These are phyloP conservation scores for Spea bombifrons DNA, from an alignment of 2,113 vertebrate genomes.

Conservation along the genomic window DNA sequence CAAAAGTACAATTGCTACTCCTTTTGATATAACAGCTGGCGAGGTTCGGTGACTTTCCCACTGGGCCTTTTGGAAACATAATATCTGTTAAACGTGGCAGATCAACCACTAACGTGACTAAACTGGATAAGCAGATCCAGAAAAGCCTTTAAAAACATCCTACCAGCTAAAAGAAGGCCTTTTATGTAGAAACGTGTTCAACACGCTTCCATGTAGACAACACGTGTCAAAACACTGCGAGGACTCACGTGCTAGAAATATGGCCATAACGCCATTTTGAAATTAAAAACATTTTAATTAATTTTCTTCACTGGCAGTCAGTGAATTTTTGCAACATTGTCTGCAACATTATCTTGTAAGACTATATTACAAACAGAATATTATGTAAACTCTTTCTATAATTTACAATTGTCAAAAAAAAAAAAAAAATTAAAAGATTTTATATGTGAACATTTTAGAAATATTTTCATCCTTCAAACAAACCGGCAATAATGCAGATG, in stretches of 20 bases:
- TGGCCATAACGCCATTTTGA: constrained; percentile 27
- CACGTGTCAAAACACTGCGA: no score
- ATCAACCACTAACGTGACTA: no score
- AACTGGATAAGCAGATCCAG: no score
- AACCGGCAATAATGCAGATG: neutral
- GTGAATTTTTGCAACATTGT: constrained; percentile 34
- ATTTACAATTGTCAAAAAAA: constrained; percentile 37
- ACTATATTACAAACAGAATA: constrained; percentile 45
- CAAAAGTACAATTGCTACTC: no score
- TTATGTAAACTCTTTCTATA: constrained; percentile 38
- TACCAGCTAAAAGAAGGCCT: no score
- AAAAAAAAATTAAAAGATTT: neutral
- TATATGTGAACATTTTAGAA: constrained; percentile 33
- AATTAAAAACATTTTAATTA: constrained; percentile 42
- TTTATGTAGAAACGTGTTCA: no score
- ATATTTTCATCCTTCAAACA: constrained; percentile 13
- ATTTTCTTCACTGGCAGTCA: constrained; percentile 33
- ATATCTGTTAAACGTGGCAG: no score
- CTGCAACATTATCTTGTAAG: constrained; percentile 30
- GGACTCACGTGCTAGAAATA: neutral
- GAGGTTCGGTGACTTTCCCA: no score
- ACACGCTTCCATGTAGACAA: no score
- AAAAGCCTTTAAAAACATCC: no score
- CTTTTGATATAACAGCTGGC: no score
- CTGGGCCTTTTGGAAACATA: no score